Base-by-base conservation (phyloP, 1,140 invertebrate species). In the Danaus melanippus region DNA sequence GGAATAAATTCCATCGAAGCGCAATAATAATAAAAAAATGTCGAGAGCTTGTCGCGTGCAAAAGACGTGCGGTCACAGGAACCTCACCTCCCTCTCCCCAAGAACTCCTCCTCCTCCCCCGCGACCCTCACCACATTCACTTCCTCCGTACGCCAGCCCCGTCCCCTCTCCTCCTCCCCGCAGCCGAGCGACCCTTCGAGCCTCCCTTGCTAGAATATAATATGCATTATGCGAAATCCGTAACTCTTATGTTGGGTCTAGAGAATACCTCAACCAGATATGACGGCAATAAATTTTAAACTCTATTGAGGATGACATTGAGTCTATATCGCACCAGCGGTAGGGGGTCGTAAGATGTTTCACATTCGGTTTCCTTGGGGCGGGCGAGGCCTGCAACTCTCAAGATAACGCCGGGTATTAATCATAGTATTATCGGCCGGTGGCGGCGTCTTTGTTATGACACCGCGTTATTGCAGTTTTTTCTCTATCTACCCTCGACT, bases 11-110 rank as follows among this genome's bases (percentile, higher is more conserved):
- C 81, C 82, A 82, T 82, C 77, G 79, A 76, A 82, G 83, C 79
- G 76, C 79, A 86, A 86, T 86, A 86, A 86, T 84, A 86, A 86
- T 86, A 86, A 86, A 86, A 85, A 86, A 86, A 86, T 84, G 79
- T 86, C 72, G 74, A 80, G 79, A 83, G 74, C 68, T 77, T 80
- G 83, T 84, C 83, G 83, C 80, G 83, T 84, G 83, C 77, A 81
- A 78, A 78, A 82, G 83, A 86, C 82, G 82, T 86, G 82, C 77
- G 82, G 82, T 82, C 77, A 78, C 77, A 75, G 74, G 62, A 56
- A 53, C 64, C 66, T 55, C 67, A 55, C 63, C 59, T 55, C 56
- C 48, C 50, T 55, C 40, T 51, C 54, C 21, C 52, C 50, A 6
- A 54, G 42, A 10, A 56, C 53, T 41, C 55, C 42, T 40, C 56